Conservation (phyloP, 2,113 vertebrate species). For the Artemisiospiza belli region DNA sequence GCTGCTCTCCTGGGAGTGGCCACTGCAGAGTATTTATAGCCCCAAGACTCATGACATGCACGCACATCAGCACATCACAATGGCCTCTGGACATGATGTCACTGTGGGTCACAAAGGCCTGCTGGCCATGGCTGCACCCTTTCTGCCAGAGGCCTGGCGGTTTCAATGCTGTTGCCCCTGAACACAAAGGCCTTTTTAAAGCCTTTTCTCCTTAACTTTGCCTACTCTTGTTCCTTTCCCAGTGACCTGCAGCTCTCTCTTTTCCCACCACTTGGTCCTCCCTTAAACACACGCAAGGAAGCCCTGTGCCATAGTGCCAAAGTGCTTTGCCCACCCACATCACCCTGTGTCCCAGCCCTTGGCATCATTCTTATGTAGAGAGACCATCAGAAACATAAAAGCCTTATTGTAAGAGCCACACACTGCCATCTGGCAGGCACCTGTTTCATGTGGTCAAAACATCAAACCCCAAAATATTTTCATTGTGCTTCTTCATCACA, state of each 20-base stretch:
- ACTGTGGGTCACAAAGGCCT: too few relatives aligned
- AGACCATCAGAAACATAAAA: neutral
- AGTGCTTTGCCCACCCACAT: neutral
- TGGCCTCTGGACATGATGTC: too few relatives aligned
- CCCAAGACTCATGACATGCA: too few relatives aligned
- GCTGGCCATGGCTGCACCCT: neutral
- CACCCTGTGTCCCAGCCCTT: too few relatives aligned
- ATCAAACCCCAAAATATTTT: neutral
- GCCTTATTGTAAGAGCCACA: neutral
- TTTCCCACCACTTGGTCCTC: neutral
- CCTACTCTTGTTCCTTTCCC: accelerated
- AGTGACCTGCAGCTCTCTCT: neutral
- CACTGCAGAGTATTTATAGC: too few relatives aligned
- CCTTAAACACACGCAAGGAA: neutral
- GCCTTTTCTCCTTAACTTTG: too few relatives aligned
- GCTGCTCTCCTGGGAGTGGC: too few relatives aligned
- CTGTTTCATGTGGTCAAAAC: neutral
- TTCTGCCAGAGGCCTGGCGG: accelerated
- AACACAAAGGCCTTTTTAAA: too few relatives aligned
- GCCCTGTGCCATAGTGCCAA: neutral
- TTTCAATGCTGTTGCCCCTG: too few relatives aligned
- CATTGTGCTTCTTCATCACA: neutral
- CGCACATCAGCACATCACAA: too few relatives aligned
- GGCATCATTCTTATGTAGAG: accelerated
- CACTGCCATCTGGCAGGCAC: neutral